Conservation (phyloP, 2,797 vertebrate genomes). For the Ficedula albicollis region DNA sequence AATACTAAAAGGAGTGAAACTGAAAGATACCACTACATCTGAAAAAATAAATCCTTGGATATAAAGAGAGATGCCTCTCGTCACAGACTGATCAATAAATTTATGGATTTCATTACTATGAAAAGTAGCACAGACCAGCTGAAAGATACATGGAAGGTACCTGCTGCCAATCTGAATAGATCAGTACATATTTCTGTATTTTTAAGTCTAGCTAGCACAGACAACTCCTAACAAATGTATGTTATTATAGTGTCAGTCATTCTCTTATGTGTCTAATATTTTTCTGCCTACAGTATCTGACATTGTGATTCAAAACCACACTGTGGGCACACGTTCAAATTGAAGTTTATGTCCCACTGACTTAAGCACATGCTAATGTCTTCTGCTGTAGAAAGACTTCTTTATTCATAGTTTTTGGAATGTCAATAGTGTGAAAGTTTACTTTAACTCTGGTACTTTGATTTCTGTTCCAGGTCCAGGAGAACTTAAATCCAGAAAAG, state of each 20-base stretch:
- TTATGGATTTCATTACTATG: background rate
- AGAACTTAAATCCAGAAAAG: conserved; percentile 77
- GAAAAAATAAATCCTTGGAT: background rate
- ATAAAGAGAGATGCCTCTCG: background rate
- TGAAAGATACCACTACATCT: background rate
- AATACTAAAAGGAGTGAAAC: background rate
- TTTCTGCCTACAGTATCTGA: background rate
- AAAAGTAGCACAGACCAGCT: background rate
- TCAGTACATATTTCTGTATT: background rate
- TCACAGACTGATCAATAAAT: background rate
- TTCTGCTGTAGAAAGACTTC: background rate
- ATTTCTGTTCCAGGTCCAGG: conserved; percentile 72
- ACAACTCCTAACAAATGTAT: background rate
- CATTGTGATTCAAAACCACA: background rate
- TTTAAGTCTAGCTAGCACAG: background rate
- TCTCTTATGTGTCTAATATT: background rate
- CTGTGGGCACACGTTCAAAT: background rate
- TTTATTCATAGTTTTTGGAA: background rate
- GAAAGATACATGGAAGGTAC: background rate
- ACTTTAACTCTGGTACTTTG: conserved; percentile 8
- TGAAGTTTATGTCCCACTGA: background rate
- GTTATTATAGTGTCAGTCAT: conserved; percentile 2
- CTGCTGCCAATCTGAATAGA: background rate
- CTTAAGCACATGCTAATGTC: background rate
- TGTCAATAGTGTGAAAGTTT: background rate